Evolutionary conservation across 1,140 invertebrate genomes (phyloP).

Genomic region (Leptestheria dahalacensis): DNA sequence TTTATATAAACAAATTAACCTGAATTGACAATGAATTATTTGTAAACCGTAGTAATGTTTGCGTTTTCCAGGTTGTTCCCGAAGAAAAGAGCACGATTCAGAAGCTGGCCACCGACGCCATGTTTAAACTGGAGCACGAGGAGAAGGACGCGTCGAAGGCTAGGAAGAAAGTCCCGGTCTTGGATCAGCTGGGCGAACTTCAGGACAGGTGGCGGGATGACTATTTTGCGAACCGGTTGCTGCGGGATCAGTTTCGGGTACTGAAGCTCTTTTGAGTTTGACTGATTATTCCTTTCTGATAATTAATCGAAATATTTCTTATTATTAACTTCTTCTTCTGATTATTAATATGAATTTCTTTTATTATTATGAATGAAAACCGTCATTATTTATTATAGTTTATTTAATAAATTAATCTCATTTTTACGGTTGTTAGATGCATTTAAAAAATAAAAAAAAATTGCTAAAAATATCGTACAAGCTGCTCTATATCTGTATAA

Average conservation of each 20-base stretch:
- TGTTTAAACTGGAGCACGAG: constrained; percentile 89
- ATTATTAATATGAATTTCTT: background rate
- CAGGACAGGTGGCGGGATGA: constrained; percentile 80
- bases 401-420: too few species aligned
- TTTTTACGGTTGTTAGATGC: too few species aligned
- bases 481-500: too few species aligned
- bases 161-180: constrained; percentile 47
- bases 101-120: constrained; percentile 79
- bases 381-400: background rate
- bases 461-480: too few species aligned
- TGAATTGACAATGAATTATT: too few species aligned
- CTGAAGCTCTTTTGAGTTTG: too few species aligned
- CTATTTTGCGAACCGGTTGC: constrained; percentile 67
- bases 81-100: constrained; percentile 77
- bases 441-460: too few species aligned
- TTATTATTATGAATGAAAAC: background rate
- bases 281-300: too few species aligned
- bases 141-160: constrained; percentile 58
- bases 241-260: constrained; percentile 72
- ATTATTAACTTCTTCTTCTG: too few species aligned
- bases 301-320: too few species aligned
- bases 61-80: constrained; percentile 40
- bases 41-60: background rate
- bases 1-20: too few species aligned
- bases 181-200: constrained; percentile 56